Percentiles rank a stretch among this genome's conserved stretches.
phyloP scores from a whole-genome alignment of 2,113 vertebrate species.

The Misgurnus mizolepis region DNA sequence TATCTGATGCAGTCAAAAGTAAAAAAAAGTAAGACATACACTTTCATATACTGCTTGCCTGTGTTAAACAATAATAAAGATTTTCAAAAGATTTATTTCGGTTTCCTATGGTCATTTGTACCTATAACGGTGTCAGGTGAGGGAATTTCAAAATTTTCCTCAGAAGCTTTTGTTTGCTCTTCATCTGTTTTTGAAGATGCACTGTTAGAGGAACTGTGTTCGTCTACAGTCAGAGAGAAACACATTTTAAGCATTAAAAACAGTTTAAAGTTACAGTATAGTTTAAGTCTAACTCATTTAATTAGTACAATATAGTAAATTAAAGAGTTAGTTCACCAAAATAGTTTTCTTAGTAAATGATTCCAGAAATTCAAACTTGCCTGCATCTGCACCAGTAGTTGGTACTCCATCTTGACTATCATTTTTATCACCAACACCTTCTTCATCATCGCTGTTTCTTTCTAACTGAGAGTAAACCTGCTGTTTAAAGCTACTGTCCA shows the following conservation, averaged over 20 bases:
- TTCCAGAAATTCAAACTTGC: background rate
- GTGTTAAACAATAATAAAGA: too few species aligned
- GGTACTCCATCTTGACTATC: conserved; percentile 14
- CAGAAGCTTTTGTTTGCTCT: conserved; percentile 2
- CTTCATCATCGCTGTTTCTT: background rate
- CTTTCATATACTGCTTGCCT: background rate
- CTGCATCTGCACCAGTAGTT: background rate
- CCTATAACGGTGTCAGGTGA: conserved; percentile 24
- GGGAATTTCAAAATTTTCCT: background rate
- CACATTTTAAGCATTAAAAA: background rate
- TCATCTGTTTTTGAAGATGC: conserved; percentile 15
- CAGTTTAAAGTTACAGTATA: background rate
- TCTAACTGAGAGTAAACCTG: conserved; percentile 17
- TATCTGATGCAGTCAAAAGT: background rate
- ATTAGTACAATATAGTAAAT: background rate
- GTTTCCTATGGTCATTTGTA: background rate
- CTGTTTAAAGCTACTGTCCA: conserved; percentile 35
- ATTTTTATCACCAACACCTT: background rate
- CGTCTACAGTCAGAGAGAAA: background rate
- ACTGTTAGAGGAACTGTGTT: conserved; percentile 3
- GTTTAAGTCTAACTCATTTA: too few species aligned
- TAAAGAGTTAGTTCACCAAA: too few species aligned
- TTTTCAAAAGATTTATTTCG: too few species aligned
- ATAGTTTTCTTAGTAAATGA: too few species aligned
- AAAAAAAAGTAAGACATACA: background rate